Base-by-base conservation (phyloP, 2,888 invertebrate species). In the Ophion ventricosus region DNA sequence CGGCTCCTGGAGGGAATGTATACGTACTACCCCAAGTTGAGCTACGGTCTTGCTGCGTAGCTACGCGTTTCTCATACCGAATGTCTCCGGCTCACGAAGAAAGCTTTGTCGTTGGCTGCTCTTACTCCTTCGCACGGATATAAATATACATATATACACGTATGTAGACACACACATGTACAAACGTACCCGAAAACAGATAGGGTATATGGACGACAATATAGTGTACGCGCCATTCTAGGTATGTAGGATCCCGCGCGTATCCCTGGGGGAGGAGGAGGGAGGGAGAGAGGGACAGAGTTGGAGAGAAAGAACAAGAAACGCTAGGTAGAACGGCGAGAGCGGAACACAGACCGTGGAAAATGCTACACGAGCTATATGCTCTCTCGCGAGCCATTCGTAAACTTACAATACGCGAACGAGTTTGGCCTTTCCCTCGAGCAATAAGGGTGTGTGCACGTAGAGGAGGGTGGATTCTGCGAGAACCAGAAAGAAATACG, bases 21-120 rank as follows among this genome's bases (percentile, higher is more conserved):
- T 70, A 77, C 66, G 56, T 59, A 69, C 29, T 74, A 74, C 86
- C 89, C 90, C 92, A 88, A 91, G 90, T 91, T 93, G 93, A 93
- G 92, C 93, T 93, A 93, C 92, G 93, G 89, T 91, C 91, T 93
- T 91, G 91, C 92, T 93, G 93, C 92, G 93, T 92, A 92, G 91
- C 93, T 93, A 93, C 93, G 93, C 93, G 93, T 93, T 92, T 91
- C 93, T 93, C 93, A 93, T 93, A 93, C 93, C 91, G 90, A 93
- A 91, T 92, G 92, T 92, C 92, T 91, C 92, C 91, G 90, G 87
- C 88, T 89, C 88, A 90, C 90, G 89, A 90, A 88, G 89, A 89
- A 88, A 86, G 89, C 89, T 90, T 89, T 89, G 88, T 88, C 87
- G 90, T 86, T 88, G 83, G 83, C 84, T 85, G 80, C 86, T 85